Conservation (phyloP, 2,797 vertebrate genomes). For the Acomys russatus region DNA sequence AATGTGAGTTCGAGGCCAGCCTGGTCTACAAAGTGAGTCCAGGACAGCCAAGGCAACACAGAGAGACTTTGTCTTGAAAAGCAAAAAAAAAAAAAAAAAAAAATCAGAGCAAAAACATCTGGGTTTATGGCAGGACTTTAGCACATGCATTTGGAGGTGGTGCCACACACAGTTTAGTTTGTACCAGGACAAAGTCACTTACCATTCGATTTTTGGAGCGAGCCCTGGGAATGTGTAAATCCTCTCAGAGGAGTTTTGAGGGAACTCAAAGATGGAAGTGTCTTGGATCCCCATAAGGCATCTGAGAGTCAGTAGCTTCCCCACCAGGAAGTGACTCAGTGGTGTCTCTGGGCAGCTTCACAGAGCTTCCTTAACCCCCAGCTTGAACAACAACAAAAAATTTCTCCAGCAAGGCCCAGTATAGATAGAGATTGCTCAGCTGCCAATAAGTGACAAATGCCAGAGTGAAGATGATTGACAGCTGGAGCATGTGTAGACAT, state of each 20-base stretch:
- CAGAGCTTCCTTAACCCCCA: neutral
- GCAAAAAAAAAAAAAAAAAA: neutral
- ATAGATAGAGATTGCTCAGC: neutral
- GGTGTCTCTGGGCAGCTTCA: neutral
- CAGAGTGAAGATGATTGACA: neutral
- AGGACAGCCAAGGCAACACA: no score
- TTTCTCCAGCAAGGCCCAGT: neutral
- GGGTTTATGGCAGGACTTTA: neutral
- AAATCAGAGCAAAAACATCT: neutral
- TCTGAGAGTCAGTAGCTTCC: neutral
- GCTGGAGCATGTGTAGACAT: neutral
- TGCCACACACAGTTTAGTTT: neutral
- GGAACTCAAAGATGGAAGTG: neutral
- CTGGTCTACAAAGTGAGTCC: no score
- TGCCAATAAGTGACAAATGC: neutral
- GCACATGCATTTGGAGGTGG: neutral
- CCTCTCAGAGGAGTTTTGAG: neutral
- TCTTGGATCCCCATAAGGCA: neutral
- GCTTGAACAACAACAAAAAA: neutral
- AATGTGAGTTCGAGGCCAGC: no score
- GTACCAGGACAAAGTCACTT: neutral
- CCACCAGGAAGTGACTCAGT: conserved; percentile 17
- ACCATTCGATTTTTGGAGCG: neutral
- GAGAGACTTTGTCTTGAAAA: no score
- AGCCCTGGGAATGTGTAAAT: neutral